A percentile compares a stretch with the other conserved stretches of the same genome.
Conservation (phyloP, 2,113 vertebrate genomes). For the Papio anubis region DNA sequence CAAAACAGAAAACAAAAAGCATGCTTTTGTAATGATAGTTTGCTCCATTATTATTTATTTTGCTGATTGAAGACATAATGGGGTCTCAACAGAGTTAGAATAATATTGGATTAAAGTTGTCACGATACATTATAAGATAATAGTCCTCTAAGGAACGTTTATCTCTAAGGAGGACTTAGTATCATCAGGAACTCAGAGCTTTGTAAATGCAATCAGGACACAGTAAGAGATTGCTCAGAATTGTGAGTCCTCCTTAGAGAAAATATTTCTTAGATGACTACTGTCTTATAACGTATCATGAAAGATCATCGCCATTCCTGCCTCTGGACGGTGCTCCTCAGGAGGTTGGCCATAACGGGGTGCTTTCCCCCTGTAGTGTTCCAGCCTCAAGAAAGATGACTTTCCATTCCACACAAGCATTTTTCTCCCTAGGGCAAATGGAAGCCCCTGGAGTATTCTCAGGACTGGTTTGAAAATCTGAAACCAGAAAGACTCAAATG, state of each 20-base stretch:
- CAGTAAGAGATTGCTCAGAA: no score
- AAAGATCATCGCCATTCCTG: not conserved
- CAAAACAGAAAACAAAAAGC: not conserved
- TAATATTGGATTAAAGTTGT: not conserved
- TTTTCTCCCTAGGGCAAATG: not conserved
- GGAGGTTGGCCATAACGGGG: not conserved
- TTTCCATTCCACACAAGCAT: not conserved
- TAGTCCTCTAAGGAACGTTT: not conserved
- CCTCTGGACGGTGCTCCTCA: fast-evolving
- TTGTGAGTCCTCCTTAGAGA: not conserved
- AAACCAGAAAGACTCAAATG: not conserved
- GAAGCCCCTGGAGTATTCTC: not conserved
- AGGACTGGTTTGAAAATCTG: not conserved
- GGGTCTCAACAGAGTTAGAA: not conserved
- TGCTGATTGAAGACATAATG: not conserved
- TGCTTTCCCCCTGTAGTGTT: not conserved
- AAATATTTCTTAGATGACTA: no score
- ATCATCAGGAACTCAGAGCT: no score
- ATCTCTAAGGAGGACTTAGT: not conserved
- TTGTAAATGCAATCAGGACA: no score
- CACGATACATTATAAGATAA: fast-evolving
- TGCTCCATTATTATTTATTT: not conserved
- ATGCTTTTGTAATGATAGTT: not conserved
- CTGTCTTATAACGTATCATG: fast-evolving
- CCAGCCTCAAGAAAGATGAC: not conserved